Evolutionary conservation across 2,888 invertebrate species (phyloP), one percentile per base, ranked within the genome.

Genomic region (Anticlea derivata): DNA sequence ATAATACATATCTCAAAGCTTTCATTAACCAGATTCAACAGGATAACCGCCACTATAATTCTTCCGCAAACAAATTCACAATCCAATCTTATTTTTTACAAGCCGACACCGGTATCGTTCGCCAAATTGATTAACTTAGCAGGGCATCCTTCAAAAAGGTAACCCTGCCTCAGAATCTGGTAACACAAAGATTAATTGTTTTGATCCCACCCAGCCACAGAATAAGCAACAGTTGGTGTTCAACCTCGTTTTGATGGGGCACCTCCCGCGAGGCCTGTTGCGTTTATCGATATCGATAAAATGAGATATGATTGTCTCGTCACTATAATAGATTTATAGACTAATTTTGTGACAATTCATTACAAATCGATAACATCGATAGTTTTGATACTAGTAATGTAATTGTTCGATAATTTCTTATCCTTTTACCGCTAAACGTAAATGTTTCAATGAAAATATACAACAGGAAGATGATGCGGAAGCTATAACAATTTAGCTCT

Each of bases 111-210:
- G 66, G 72, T 75, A 76, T 73, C 72, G 70, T 66, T 68, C 59
- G 75, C 40, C 75, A 83, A 87, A 88, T 87, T 87, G 80, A 87
- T 86, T 84, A 86, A 81, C 81, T 75, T 73, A 71, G 60, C 68
- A 71, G 64, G 57, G 66, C 62, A 62, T 67, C 70, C 68, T 66
- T 70, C 64, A 70, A 65, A 78, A 80, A 78, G 78, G 79, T 78
- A 67, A 68, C 69, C 71, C 71, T 78, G 70, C 71, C 71, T 78
- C 66, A 72, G 65, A 73, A 78, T 77, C 66, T 76, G 75, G 79
- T 79, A 83, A 81, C 71, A 67, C 66, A 67, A 72, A 85, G 84
- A 86, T 87, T 83, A 86, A 87, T 87, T 86, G 81, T 86, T 86
- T 82, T 77, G 80, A 83, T 86, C 78, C 75, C 72, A 64, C 68